A percentile compares a stretch with the other conserved stretches of the same genome.
These are phyloP conservation scores for Chionomys nivalis DNA, from an alignment of 2,113 vertebrate species.

Conservation along the genomic window DNA sequence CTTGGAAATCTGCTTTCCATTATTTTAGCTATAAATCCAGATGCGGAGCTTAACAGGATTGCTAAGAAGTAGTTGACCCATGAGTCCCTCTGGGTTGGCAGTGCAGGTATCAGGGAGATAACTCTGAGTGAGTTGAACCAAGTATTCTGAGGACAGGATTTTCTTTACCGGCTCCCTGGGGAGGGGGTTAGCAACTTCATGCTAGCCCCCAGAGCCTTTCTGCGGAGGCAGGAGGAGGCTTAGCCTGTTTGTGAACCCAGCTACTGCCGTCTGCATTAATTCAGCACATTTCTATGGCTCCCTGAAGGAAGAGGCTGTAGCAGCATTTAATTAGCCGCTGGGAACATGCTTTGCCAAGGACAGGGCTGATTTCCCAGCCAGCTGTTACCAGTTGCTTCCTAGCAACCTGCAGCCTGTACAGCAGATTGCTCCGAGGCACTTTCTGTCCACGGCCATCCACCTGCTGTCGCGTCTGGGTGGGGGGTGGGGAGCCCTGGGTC, in stretches of 20 bases:
- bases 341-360: slow-evolving; percentile 78
- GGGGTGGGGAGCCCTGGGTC: neutral
- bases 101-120: neutral
- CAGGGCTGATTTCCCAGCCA: slow-evolving; percentile 73
- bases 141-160: neutral
- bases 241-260: neutral
- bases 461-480: slow-evolving; percentile 21
- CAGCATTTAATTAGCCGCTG: slow-evolving; percentile 75
- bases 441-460: slow-evolving; percentile 26
- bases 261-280: slow-evolving; percentile 62
- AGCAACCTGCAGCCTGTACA: slow-evolving; percentile 62
- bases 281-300: slow-evolving; percentile 72
- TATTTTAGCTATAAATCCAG: neutral
- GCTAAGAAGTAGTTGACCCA: neutral
- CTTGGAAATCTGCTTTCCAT: neutral
- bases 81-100: neutral
- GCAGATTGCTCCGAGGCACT: slow-evolving; percentile 59
- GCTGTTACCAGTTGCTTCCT: slow-evolving; percentile 74
- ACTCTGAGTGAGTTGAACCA: neutral
- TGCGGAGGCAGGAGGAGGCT: slow-evolving; percentile 27
- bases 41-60: slow-evolving; percentile 13
- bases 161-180: neutral
- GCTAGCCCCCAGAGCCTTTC: neutral
- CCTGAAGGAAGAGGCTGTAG: slow-evolving; percentile 56
- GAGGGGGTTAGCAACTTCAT: neutral